These are phyloP conservation scores for Megaceryle maxima DNA, from an alignment of 2,113 vertebrate species.

Conservation along the genomic window DNA sequence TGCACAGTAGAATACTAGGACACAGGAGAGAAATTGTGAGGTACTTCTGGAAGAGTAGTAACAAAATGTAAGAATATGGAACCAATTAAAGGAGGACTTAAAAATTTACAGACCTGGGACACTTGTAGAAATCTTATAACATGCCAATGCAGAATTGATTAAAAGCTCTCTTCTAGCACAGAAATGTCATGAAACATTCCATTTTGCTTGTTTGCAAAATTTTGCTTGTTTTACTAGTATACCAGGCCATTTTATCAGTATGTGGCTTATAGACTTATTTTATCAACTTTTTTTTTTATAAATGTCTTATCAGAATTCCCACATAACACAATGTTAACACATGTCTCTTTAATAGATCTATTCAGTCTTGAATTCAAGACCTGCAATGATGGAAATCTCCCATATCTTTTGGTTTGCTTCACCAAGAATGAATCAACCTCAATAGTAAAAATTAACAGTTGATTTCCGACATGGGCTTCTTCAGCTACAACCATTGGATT, in stretches of 20 bases:
- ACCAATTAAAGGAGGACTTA: not conserved
- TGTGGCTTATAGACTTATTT: not conserved
- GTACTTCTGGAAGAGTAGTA: not conserved
- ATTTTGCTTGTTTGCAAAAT: not conserved
- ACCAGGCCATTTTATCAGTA: not conserved
- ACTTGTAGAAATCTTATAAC: not conserved
- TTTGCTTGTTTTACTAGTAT: not conserved
- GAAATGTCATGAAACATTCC: not conserved
- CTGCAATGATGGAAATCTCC: not conserved
- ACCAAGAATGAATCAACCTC: not conserved
- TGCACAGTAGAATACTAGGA: not conserved
- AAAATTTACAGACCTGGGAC: not conserved
- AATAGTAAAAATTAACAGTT: not conserved
- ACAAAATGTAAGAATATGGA: not conserved
- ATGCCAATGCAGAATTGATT: not conserved
- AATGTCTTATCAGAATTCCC: not conserved
- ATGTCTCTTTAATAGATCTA: not conserved
- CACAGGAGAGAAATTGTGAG: not conserved
- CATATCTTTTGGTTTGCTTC: not conserved
- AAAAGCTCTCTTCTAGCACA: not conserved
- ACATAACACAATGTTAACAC: not conserved
- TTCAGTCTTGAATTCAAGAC: not conserved
- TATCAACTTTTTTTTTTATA: not conserved
- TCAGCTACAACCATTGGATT: not conserved
- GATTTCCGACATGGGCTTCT: not conserved